Base-by-base conservation (phyloP, 2,888 invertebrate genomes). In the Acanthosepion esculentum region DNA sequence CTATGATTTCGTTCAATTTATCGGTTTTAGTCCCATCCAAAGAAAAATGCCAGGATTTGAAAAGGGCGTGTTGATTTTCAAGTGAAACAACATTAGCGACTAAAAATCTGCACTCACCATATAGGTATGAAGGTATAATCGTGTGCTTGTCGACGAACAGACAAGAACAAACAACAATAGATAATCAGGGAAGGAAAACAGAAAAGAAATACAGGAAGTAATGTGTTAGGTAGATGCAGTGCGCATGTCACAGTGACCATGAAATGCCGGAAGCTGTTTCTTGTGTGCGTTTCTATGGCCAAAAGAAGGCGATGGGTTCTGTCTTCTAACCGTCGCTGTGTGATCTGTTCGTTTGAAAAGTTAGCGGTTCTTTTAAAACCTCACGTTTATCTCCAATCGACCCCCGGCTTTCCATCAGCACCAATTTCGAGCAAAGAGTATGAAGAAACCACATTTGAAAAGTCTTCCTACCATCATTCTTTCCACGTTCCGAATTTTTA, bases 351-450 rank as follows among this genome's bases (percentile, higher is more conserved):
- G 78, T 78, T 78, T 78, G n/a, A n/a, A 33, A 78, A n/a, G 78
- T n/a, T 15, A n/a, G 12, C n/a, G 78, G n/a, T n/a, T 33, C n/a
- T 78, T 78, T 78, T 78, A 15, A 78, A 78, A 78, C 78, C 15
- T n/a, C 78, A n/a, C 78, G n/a, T 78, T 78, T 78, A 78, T 78
- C 78, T 78, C 18, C 78, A 78, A 78, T 78, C 78, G 78, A n/a
- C 78, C 33, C 78, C n/a, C n/a, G 78, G 78, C 78, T 78, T 78
- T 78, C 33, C n/a, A 15, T 33, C 78, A 78, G 78, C n/a, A n/a
- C 33, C 78, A 78, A 78, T 78, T 78, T 78, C 78, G 78, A 33
- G 78, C n/a, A 78, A 78, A 78, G n/a, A 78, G 78, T 33, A 78
- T 33, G n/a, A 78, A 33, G 15, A 78, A 78, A 78, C 59, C 55